phyloP scores from a whole-genome alignment of 2,797 vertebrate species.

The Buceros bicornis region DNA sequence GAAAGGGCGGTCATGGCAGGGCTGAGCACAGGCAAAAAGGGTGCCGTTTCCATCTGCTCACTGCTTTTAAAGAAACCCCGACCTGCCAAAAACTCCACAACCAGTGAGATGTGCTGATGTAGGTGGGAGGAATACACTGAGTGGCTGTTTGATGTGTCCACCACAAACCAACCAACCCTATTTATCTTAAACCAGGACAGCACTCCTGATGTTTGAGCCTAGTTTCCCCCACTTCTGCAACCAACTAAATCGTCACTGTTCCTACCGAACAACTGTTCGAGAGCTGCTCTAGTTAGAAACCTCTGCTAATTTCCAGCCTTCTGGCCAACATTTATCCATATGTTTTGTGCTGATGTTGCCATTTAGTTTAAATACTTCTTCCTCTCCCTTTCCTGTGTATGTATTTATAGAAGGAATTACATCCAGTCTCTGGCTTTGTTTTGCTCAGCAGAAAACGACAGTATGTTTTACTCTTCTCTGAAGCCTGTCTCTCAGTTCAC shows the following conservation, averaged over 20 bases:
- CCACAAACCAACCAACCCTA: too few relatives aligned
- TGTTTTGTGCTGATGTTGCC: background rate
- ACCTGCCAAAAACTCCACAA: too few relatives aligned
- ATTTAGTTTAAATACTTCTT: slow-evolving; percentile 6
- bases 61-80: too few relatives aligned
- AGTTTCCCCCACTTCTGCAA: background rate
- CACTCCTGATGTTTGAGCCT: background rate
- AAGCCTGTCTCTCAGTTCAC: background rate
- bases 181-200: too few relatives aligned
- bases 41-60: too few relatives aligned
- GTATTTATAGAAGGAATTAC: background rate
- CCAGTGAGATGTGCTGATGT: too few relatives aligned
- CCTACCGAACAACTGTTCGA: background rate
- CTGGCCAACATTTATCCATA: background rate
- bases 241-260: background rate
- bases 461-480: background rate
- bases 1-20: too few relatives aligned
- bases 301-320: background rate
- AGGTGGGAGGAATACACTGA: too few relatives aligned
- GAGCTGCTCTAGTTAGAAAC: background rate
- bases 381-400: background rate
- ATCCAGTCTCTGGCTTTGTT: background rate
- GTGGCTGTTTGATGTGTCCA: too few relatives aligned
- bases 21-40: too few relatives aligned
- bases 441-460: background rate